Base-by-base conservation (phyloP, 1,140 invertebrate genomes). In the Pemphigus obesinymphae region DNA sequence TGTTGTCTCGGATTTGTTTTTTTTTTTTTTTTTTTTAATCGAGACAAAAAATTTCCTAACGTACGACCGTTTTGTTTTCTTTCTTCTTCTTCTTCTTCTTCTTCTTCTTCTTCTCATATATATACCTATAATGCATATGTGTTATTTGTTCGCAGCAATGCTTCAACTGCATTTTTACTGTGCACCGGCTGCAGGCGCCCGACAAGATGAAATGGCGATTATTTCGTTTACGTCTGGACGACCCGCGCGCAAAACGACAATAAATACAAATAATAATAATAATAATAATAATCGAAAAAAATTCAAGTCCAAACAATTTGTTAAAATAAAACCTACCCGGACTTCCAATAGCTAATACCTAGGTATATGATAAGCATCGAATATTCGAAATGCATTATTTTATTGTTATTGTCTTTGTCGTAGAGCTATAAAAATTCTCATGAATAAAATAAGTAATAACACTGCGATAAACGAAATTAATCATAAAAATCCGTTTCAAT, bases 1-100 rank as follows among this genome's bases (percentile, higher is more conserved):
- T 55, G 75, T 78, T 55, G 75, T 78, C 75, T 78, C 34, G 34
- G 31, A 61, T 78, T 40, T 34, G 53, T 78, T 55, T n/a, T 75
- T 66, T 58, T 58, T 11, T 20, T n/a, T n/a, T n/a, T n/a, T n/a
- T n/a, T n/a, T n/a, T n/a, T 66, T 37, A 13, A 66, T 23, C 10
- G 17, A 26, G 45, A 45, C 43, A 70, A 26, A 7, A 43, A 43
- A 70, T 5, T 5, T 70, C 23, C 11, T 15, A 70, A 45, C 23
- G 68, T 34, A 70, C 68, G n/a, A 45, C 0, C 1, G 23, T 29
- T 45, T 70, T 68, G 13, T 70, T 37, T 37, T 23, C 17, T 11
- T 68, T 13, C 10, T 66, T 11, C 8, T 70, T 37, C 10, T 26
- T 55, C 23, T 55, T 10, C 23, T 55, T 58, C 53, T 58, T 58